phyloP scores from a whole-genome alignment of 2,797 vertebrate species.

The Myoxocephalus aenaeus region DNA sequence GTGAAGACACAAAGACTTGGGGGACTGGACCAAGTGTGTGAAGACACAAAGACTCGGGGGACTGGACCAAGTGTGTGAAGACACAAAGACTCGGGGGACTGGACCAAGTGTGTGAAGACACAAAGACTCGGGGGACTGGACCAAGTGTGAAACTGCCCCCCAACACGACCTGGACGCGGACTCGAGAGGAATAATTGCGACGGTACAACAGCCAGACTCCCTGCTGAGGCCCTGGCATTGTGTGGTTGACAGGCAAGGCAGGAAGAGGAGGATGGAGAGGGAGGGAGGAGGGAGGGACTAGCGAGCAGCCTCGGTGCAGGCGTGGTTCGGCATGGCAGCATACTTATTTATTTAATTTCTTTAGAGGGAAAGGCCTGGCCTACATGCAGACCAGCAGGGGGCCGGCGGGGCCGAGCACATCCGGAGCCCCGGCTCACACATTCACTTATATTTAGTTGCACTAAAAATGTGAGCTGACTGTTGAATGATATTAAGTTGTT shows the following conservation, averaged over 20 bases:
- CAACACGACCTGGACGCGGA: neutral
- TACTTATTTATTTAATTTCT: neutral
- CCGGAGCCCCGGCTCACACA: constrained; percentile 21
- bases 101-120: neutral
- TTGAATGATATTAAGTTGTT: neutral
- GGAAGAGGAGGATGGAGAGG: constrained; percentile 39
- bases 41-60: too few species aligned
- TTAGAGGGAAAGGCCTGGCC: constrained; percentile 24
- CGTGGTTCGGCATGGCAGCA: constrained; percentile 60
- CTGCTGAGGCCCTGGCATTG: constrained; percentile 13
- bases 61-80: neutral
- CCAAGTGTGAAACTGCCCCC: constrained; percentile 6
- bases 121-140: too few species aligned
- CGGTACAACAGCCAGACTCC: constrained; percentile 42
- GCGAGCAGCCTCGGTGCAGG: constrained; percentile 61
- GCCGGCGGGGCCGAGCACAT: constrained; percentile 32
- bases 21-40: neutral
- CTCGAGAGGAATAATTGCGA: neutral
- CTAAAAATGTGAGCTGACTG: neutral
- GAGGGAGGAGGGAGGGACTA: constrained; percentile 4
- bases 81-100: too few species aligned
- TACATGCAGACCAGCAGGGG: constrained; percentile 66
- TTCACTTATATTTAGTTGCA: constrained; percentile 31
- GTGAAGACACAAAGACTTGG: neutral
- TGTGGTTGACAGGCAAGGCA: constrained; percentile 69